Conservation (phyloP, 2,113 vertebrate genomes). For the Leptocoma aspasia region DNA sequence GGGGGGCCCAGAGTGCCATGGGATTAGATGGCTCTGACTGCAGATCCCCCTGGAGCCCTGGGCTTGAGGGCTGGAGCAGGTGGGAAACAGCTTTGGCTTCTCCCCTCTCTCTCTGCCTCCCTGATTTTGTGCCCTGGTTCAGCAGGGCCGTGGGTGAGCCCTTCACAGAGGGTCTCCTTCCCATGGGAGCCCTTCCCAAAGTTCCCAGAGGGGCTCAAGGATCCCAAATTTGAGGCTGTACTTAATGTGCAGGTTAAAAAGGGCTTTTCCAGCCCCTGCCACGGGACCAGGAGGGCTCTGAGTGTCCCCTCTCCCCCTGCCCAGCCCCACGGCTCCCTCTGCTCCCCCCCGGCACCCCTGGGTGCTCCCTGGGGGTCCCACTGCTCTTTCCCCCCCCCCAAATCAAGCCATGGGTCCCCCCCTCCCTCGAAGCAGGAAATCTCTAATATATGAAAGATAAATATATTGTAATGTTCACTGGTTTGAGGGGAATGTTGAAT, state of each 20-base stretch:
- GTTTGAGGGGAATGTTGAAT: slow-evolving; percentile 9
- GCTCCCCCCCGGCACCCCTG: not conserved
- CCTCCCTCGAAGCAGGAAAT: not conserved
- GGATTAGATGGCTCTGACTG: not conserved
- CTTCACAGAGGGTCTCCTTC: not conserved
- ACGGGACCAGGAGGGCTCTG: not conserved
- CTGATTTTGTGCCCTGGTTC: not conserved
- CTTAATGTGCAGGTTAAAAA: not conserved
- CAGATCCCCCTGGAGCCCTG: not conserved
- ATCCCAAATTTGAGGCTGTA: not conserved
- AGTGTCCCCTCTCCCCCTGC: not conserved
- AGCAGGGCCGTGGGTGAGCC: not conserved
- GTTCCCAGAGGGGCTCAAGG: not conserved
- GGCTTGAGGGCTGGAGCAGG: not conserved
- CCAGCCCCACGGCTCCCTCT: not conserved
- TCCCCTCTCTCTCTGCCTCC: not conserved
- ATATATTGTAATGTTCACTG: slow-evolving; percentile 47
- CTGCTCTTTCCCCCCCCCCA: not conserved
- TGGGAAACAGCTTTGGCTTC: not conserved
- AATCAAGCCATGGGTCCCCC: slow-evolving; percentile 1
- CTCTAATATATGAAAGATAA: slow-evolving; percentile 49
- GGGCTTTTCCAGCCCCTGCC: not conserved
- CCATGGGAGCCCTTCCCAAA: not conserved
- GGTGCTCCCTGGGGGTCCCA: not conserved
- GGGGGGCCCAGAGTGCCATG: not conserved